phyloP scores from a whole-genome alignment of 2,113 vertebrate genomes.

The Pelusios castaneus region DNA sequence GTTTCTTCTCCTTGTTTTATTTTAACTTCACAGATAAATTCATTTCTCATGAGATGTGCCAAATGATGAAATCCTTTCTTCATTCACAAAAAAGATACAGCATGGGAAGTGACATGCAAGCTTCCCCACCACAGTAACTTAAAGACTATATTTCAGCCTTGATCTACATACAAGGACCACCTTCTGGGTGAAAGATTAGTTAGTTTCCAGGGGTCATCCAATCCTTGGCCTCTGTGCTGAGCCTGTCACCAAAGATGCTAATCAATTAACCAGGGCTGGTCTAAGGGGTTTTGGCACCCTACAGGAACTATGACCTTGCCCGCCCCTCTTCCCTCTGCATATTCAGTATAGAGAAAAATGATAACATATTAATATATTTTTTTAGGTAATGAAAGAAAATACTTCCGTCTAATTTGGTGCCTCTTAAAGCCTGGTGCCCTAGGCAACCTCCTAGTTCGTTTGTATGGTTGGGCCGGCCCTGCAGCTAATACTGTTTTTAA shows the following conservation, averaged over 20 bases:
- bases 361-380: too few species aligned
- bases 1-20: not conserved
- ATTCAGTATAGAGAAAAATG: too few species aligned
- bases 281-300: too few species aligned
- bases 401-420: too few species aligned
- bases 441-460: too few species aligned
- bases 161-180: not conserved
- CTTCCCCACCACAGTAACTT: not conserved
- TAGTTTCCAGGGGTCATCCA: not conserved
- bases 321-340: too few species aligned
- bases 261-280: not conserved
- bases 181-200: not conserved
- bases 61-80: not conserved
- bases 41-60: not conserved
- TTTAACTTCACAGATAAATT: not conserved
- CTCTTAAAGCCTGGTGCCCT: too few species aligned
- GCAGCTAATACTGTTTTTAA: too few species aligned
- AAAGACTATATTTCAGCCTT: not conserved
- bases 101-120: not conserved
- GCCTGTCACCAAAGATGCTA: not conserved
- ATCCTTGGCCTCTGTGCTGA: not conserved
- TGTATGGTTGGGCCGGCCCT: too few species aligned
- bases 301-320: too few species aligned
- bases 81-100: not conserved
- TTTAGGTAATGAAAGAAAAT: too few species aligned